Evolutionary conservation across 1,140 invertebrate genomes (phyloP).

Genomic region (Diabrotica virgifera): DNA sequence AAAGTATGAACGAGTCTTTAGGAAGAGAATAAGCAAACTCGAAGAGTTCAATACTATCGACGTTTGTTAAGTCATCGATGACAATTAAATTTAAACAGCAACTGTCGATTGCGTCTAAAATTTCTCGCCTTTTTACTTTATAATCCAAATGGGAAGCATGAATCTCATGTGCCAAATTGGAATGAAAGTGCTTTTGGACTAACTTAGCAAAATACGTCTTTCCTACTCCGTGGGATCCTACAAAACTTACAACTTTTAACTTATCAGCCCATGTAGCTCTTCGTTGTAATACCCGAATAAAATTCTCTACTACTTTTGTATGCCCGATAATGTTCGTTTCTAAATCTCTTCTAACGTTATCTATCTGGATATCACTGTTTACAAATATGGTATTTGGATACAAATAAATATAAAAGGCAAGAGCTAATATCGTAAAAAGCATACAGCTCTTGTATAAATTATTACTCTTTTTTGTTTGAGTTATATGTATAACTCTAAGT

Average conservation of each 20-base stretch:
- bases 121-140: background rate
- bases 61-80: conserved; percentile 17
- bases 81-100: conserved; percentile 21
- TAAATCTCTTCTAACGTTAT: conserved; percentile 11
- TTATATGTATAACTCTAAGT: background rate
- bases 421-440: conserved; percentile 1
- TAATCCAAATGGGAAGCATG: conserved; percentile 6
- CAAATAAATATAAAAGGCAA: background rate
- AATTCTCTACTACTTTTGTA: background rate
- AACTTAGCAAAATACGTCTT: conserved; percentile 18
- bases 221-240: conserved; percentile 18
- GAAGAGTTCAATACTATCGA: conserved; percentile 11
- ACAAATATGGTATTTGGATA: conserved; percentile 6
- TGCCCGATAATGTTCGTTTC: conserved; percentile 10
- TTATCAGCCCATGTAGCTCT: conserved; percentile 6
- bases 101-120: conserved; percentile 10
- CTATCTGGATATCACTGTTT: conserved; percentile 10
- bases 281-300: conserved; percentile 10
- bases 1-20: conserved; percentile 8
- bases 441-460: background rate
- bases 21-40: conserved; percentile 13
- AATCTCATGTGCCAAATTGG: conserved; percentile 15
- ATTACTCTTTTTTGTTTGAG: background rate
- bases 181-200: conserved; percentile 12
- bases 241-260: conserved; percentile 16